Evolutionary conservation across 2,888 invertebrate species (phyloP).

Genomic region (Drosophila sordidula): DNA sequence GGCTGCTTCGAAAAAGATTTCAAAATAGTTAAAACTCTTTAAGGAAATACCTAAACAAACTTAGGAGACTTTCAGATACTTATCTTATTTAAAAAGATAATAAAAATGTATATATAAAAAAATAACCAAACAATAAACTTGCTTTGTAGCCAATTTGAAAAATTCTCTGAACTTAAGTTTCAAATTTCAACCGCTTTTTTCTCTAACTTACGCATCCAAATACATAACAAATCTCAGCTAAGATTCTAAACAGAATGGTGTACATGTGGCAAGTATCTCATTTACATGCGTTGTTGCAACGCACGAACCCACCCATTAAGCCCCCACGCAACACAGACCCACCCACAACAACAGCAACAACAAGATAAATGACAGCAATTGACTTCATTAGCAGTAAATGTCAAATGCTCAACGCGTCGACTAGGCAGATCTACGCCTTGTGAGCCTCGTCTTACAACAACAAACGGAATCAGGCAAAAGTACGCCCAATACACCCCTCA

Average conservation of each 20-base stretch:
- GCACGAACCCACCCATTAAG: conserved; percentile 6
- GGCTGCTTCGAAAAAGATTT: too few relatives aligned
- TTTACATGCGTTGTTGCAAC: conserved; percentile 23
- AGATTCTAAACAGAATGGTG: conserved; percentile 29
- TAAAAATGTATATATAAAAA: too few relatives aligned
- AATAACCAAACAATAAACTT: too few relatives aligned
- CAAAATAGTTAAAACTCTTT: too few relatives aligned
- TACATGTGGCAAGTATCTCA: conserved; percentile 31
- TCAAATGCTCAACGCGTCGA: conserved; percentile 56
- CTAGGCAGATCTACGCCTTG: conserved; percentile 30
- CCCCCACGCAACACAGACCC: conserved; percentile 4
- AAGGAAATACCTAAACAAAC: too few relatives aligned
- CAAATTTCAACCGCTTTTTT: background rate
- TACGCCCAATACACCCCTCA: conserved; percentile 7
- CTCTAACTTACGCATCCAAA: background rate
- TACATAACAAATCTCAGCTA: conserved; percentile 17
- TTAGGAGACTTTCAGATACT: too few relatives aligned
- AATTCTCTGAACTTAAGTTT: too few relatives aligned
- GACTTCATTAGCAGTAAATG: conserved; percentile 83
- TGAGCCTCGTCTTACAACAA: conserved; percentile 58
- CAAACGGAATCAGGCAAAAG: conserved; percentile 51
- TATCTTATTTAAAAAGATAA: too few relatives aligned
- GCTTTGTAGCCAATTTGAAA: too few relatives aligned
- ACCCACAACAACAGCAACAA: conserved; percentile 19
- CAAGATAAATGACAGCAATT: conserved; percentile 83